A percentile compares a stretch with the other conserved stretches of the same genome.
These are phyloP conservation scores for Hyles vespertilio DNA, from an alignment of 1,140 invertebrate genomes.

Conservation along the genomic window DNA sequence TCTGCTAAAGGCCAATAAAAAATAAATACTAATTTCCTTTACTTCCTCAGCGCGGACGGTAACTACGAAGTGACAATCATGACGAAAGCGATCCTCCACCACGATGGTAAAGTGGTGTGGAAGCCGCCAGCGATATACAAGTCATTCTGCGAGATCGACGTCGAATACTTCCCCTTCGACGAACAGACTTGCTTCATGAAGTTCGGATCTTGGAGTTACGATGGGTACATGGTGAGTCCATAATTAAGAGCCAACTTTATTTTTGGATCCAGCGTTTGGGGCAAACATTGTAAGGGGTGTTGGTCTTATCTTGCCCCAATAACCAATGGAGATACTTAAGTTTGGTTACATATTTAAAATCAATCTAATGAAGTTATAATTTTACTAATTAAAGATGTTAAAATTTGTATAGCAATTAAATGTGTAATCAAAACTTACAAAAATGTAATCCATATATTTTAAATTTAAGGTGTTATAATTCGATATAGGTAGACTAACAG, in stretches of 20 bases:
- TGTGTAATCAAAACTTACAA: no score
- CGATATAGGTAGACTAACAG: not conserved
- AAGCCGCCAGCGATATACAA: slow-evolving; percentile 99
- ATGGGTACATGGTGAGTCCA: slow-evolving; percentile 88
- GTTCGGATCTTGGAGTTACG: slow-evolving; percentile 97
- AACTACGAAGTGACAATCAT: slow-evolving; percentile 99
- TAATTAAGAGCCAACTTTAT: not conserved
- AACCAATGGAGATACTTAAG: no score
- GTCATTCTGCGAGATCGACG: slow-evolving; percentile 97
- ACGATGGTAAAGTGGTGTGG: slow-evolving; percentile 96
- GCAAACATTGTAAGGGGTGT: no score
- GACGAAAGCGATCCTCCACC: slow-evolving; percentile 95
- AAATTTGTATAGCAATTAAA: no score
- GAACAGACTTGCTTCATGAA: slow-evolving; percentile 98
- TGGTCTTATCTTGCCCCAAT: no score
- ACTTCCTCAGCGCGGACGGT: slow-evolving; percentile 90
- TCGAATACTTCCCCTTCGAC: slow-evolving; percentile 97
- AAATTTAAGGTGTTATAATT: no score
- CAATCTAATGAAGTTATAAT: no score
- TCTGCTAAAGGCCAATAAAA: not conserved
- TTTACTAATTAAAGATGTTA: no score
- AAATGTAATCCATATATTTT: no score
- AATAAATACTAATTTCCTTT: slow-evolving; percentile 3
- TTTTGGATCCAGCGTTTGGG: no score
- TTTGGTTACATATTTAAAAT: no score